phyloP scores from a whole-genome alignment of 2,797 vertebrate genomes.

The Pelobates cultripes region DNA sequence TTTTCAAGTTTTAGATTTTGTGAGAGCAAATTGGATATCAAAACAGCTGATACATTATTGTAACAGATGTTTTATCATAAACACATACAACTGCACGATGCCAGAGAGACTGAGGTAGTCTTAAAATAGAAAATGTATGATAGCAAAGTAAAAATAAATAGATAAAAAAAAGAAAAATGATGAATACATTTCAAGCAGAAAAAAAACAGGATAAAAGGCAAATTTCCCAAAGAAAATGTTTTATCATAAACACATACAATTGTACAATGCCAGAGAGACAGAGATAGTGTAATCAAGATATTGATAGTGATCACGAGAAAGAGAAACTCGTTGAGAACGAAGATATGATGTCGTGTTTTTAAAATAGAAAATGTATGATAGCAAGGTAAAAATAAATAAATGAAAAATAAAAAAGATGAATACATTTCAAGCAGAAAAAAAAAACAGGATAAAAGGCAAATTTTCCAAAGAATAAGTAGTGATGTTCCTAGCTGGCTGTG shows the following conservation, averaged over 20 bases:
- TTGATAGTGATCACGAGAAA: too few species aligned
- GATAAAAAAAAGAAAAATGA: constrained; percentile 15
- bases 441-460: not conserved
- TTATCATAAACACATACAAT: not conserved
- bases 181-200: constrained; percentile 8
- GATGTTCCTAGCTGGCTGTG: constrained; percentile 3
- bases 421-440: constrained; percentile 1
- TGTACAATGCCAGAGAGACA: not conserved
- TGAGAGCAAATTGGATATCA: too few species aligned
- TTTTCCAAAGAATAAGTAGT: constrained; percentile 11
- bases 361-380: not conserved
- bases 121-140: not conserved
- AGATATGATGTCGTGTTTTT: too few species aligned
- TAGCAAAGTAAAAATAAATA: not conserved
- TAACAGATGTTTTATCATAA: not conserved
- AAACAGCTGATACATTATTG: too few species aligned
- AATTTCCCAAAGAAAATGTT: too few species aligned
- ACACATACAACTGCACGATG: too few species aligned
- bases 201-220: not conserved
- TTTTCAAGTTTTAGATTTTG: too few species aligned
- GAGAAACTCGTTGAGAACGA: too few species aligned
- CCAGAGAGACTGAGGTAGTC: not conserved
- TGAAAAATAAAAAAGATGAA: constrained; percentile 4
- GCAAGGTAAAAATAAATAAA: not conserved
- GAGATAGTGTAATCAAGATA: not conserved